phyloP scores from a whole-genome alignment of 2,113 vertebrate genomes.

The Malurus elegans region DNA sequence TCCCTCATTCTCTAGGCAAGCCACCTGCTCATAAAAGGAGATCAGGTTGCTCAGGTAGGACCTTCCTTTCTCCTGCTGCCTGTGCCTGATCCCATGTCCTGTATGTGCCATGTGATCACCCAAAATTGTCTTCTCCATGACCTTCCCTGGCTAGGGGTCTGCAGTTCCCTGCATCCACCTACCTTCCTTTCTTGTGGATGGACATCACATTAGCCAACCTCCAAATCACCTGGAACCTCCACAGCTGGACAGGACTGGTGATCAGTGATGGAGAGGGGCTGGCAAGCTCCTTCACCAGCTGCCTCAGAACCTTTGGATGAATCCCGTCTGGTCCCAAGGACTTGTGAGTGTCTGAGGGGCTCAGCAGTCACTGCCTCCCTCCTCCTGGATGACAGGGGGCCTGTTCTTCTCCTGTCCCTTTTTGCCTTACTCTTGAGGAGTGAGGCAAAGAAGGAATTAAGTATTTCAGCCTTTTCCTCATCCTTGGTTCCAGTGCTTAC shows the following conservation, averaged over 20 bases:
- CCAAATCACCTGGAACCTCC: too few species aligned
- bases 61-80: not conserved
- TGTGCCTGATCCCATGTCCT: not conserved
- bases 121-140: not conserved
- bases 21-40: not conserved
- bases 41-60: not conserved
- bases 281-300: not conserved
- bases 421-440: not conserved
- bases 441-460: not conserved
- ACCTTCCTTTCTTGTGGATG: not conserved
- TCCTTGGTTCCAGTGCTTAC: not conserved
- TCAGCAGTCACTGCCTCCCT: not conserved
- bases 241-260: not conserved
- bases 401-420: not conserved
- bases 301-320: not conserved
- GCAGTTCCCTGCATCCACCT: not conserved
- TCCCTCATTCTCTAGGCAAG: fast-evolving
- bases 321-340: not conserved
- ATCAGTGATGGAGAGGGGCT: not conserved
- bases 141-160: not conserved
- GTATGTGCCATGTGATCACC: not conserved
- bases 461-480: not conserved
- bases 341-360: not conserved
- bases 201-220: not conserved
- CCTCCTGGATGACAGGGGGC: not conserved